phyloP scores from a whole-genome alignment of 2,888 invertebrate genomes.

The Dynastes maya region DNA sequence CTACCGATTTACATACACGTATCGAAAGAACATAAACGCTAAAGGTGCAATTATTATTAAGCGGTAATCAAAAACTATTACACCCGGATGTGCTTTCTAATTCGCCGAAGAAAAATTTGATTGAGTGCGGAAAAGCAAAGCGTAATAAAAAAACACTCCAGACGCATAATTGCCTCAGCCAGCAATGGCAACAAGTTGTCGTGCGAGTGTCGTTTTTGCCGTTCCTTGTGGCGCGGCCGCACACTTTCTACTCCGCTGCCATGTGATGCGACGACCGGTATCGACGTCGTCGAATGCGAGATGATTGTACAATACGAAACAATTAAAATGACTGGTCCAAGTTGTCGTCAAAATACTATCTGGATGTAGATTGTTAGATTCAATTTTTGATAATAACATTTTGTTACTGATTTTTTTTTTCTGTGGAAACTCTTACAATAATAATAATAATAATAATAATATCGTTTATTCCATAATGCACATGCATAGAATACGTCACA shows the following conservation, averaged over 20 bases:
- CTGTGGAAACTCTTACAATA: no score
- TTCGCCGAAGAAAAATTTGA: conserved; percentile 38
- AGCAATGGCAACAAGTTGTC: conserved; percentile 16
- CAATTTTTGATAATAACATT: no score
- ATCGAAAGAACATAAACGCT: no score
- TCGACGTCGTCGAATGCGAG: not conserved
- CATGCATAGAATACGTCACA: no score
- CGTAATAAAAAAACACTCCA: conserved; percentile 9
- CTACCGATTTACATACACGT: no score
- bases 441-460: no score
- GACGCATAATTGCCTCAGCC: conserved; percentile 36
- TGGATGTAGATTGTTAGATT: no score
- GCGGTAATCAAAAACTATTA: conserved; percentile 32
- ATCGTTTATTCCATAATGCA: no score
- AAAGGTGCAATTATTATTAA: not conserved
- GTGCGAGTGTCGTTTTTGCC: conserved; percentile 29
- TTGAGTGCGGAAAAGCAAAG: conserved; percentile 30
- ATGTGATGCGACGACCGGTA: conserved; percentile 18
- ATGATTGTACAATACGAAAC: not conserved
- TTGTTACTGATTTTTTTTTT: no score
- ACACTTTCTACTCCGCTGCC: conserved; percentile 2
- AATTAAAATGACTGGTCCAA: no score
- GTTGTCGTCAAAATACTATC: no score
- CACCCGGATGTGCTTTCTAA: conserved; percentile 45
- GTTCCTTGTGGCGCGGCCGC: not conserved